Evolutionary conservation across 2,888 invertebrate genomes (phyloP).

Genomic region (Xestoiulus laeticollis): DNA sequence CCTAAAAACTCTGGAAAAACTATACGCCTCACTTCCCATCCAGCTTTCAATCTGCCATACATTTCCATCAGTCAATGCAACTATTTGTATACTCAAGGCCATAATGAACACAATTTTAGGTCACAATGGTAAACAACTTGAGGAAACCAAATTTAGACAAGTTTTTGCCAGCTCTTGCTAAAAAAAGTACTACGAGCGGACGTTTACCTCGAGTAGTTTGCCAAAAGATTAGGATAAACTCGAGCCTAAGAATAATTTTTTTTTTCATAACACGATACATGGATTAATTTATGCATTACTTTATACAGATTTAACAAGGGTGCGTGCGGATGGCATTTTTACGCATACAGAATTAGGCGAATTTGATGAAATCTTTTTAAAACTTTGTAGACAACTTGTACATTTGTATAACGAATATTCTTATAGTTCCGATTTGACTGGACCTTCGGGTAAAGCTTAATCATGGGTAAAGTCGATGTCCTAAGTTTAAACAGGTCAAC

Average conservation of each 20-base stretch:
- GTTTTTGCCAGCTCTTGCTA: not conserved
- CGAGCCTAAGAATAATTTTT: slow-evolving; percentile 27
- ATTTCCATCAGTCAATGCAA: no score
- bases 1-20: no score
- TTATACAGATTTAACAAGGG: not conserved
- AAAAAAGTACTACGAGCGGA: not conserved
- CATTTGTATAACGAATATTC: slow-evolving; percentile 27
- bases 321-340: slow-evolving; percentile 23
- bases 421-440: slow-evolving; percentile 16
- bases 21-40: no score
- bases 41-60: no score
- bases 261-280: not conserved
- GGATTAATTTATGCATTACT: not conserved
- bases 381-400: slow-evolving; percentile 38
- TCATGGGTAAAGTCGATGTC: not conserved
- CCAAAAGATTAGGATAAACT: not conserved
- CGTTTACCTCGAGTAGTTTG: not conserved
- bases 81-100: no score
- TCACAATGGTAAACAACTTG: not conserved
- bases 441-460: not conserved
- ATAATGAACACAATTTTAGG: no score
- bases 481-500: not conserved
- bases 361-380: slow-evolving; percentile 32
- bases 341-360: not conserved
- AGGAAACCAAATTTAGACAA: not conserved